phyloP scores from a whole-genome alignment of 2,888 invertebrate genomes.

The Torymus tubicola region DNA sequence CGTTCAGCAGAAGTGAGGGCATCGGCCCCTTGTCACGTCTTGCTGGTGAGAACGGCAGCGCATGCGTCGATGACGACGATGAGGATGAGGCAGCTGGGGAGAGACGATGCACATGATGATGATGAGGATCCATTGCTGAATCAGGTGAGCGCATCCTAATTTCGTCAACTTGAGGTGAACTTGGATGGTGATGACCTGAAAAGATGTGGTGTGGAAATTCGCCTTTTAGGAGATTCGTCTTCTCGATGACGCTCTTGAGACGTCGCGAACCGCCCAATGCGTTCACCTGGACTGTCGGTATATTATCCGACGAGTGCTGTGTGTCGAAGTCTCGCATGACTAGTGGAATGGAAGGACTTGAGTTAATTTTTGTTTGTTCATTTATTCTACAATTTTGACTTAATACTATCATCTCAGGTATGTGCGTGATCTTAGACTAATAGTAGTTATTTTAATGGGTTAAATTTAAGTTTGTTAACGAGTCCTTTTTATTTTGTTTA shows the following conservation, averaged over 20 bases:
- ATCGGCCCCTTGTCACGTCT: constrained; percentile 61
- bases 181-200: constrained; percentile 37
- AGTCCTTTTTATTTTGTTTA: too few relatives aligned
- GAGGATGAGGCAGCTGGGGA: too few relatives aligned
- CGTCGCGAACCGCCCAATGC: constrained; percentile 66
- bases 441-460: too few relatives aligned
- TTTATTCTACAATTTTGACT: too few relatives aligned
- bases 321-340: too few relatives aligned
- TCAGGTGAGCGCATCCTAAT: constrained; percentile 65
- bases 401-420: too few relatives aligned
- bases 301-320: constrained; percentile 61
- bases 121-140: constrained; percentile 23
- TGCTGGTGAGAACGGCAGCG: constrained; percentile 59
- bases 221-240: constrained; percentile 57
- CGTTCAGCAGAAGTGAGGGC: constrained; percentile 65
- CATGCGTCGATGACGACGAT: constrained; percentile 40
- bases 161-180: constrained; percentile 61
- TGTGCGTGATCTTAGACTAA: too few relatives aligned
- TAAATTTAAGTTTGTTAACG: too few relatives aligned
- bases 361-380: too few relatives aligned
- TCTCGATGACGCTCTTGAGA: constrained; percentile 64
- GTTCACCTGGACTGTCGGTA: constrained; percentile 66
- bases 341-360: too few relatives aligned
- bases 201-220: constrained; percentile 54
- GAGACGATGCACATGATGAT: not conserved